These are phyloP conservation scores for Agapetus fuscipes DNA, from an alignment of 2,888 invertebrate genomes.

Conservation along the genomic window DNA sequence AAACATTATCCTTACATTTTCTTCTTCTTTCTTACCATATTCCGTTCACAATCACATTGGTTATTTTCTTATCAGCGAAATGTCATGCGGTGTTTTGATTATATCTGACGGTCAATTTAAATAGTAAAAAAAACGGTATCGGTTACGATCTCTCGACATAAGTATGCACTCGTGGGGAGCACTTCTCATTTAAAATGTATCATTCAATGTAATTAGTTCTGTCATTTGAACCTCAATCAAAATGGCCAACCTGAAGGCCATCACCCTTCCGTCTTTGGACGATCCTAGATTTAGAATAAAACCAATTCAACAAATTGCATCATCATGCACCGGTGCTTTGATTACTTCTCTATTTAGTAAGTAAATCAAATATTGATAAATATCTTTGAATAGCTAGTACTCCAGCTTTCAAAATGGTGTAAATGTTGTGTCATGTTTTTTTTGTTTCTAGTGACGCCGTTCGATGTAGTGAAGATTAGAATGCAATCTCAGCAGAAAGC, in stretches of 20 bases:
- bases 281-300: constrained; percentile 70
- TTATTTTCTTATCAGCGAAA: constrained; percentile 6
- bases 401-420: background rate
- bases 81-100: constrained; percentile 1
- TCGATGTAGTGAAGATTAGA: constrained; percentile 98
- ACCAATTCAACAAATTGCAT: constrained; percentile 72
- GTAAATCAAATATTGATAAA: constrained; percentile 24
- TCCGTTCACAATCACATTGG: too few relatives aligned
- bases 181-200: too few relatives aligned
- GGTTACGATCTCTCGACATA: too few relatives aligned
- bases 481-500: constrained; percentile 90
- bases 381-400: background rate
- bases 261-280: too few relatives aligned
- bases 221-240: too few relatives aligned
- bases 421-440: background rate
- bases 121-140: background rate
- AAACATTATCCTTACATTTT: too few relatives aligned
- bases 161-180: too few relatives aligned
- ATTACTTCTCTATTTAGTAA: constrained; percentile 82
- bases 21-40: too few relatives aligned
- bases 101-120: background rate
- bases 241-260: too few relatives aligned
- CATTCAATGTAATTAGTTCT: too few relatives aligned
- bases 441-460: constrained; percentile 75
- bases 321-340: constrained; percentile 81